Percentiles rank a stretch among this genome's conserved stretches.
phyloP scores from a whole-genome alignment of 1,140 invertebrate genomes.

The Philotrypesis tridentata region DNA sequence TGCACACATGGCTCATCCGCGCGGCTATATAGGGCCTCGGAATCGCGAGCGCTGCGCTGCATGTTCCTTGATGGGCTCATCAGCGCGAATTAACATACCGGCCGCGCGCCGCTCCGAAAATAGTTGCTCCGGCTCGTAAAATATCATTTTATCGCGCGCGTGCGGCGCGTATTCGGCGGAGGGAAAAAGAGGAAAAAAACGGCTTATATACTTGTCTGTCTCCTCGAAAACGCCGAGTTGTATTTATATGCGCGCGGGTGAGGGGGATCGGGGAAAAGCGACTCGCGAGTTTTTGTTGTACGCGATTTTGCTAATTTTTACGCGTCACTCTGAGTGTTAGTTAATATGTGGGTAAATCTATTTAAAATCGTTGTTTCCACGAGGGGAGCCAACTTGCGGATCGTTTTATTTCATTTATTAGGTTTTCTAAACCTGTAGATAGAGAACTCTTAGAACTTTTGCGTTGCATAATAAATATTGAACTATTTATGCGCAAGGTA shows the following conservation, averaged over 20 bases:
- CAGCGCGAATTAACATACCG: slow-evolving; percentile 69
- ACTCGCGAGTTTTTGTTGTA: background rate
- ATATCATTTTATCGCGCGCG: slow-evolving; percentile 51
- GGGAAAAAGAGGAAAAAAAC: background rate
- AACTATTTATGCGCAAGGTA: too few species aligned
- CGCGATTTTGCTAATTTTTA: background rate
- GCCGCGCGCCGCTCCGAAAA: slow-evolving; percentile 53
- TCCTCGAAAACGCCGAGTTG: slow-evolving; percentile 2
- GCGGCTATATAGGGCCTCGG: background rate
- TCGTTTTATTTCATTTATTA: too few species aligned
- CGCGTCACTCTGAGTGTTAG: too few species aligned
- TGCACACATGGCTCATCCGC: background rate
- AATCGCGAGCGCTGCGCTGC: slow-evolving; percentile 52
- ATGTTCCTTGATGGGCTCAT: slow-evolving; percentile 68
- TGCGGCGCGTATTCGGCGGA: background rate
- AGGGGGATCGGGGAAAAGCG: background rate
- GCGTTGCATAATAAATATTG: too few species aligned
- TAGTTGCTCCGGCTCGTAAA: slow-evolving; percentile 22
- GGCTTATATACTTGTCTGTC: background rate
- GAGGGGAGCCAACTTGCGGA: too few species aligned
- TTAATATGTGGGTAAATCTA: too few species aligned
- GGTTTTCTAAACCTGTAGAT: too few species aligned
- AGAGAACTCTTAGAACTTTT: too few species aligned
- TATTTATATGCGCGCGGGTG: background rate
- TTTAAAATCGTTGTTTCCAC: too few species aligned